These are phyloP conservation scores for Hippocampus guttulatus DNA, from an alignment of 2,113 vertebrate species.

Conservation along the genomic window DNA sequence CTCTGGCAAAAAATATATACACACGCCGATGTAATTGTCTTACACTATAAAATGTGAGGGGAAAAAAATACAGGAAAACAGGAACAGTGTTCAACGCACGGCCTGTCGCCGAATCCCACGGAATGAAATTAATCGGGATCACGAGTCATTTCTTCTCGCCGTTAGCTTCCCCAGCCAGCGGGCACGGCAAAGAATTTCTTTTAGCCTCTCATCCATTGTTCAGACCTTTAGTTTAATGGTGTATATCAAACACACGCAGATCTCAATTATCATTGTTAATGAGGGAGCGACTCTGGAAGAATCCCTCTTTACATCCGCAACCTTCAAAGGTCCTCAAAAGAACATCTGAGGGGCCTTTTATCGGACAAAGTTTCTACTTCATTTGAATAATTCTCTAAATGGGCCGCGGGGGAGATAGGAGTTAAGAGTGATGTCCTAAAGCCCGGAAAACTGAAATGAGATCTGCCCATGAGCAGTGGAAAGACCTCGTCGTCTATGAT, in stretches of 20 bases:
- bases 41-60: too few species aligned
- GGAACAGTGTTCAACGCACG: not conserved
- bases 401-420: conserved; percentile 58
- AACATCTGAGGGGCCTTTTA: conserved; percentile 64
- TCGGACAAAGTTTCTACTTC: conserved; percentile 64
- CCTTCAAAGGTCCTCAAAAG: conserved; percentile 69
- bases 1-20: too few species aligned
- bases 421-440: conserved; percentile 51
- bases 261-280: conserved; percentile 69
- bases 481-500: conserved; percentile 37
- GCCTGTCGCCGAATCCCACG: not conserved
- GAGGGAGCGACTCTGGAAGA: conserved; percentile 59
- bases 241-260: conserved; percentile 62
- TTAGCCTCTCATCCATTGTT: conserved; percentile 33
- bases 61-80: too few species aligned
- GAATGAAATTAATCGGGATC: conserved; percentile 3
- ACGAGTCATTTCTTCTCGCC: conserved; percentile 19
- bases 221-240: conserved; percentile 58
- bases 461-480: conserved; percentile 45
- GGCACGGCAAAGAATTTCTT: conserved; percentile 23
- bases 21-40: too few species aligned
- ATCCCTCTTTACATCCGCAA: conserved; percentile 54
- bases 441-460: conserved; percentile 60
- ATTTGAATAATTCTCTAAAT: conserved; percentile 71
- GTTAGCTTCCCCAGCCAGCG: conserved; percentile 21